Evolutionary conservation across 1,140 invertebrate species (phyloP), one percentile per base, ranked within the genome.

Genomic region (Patella vulgata): DNA sequence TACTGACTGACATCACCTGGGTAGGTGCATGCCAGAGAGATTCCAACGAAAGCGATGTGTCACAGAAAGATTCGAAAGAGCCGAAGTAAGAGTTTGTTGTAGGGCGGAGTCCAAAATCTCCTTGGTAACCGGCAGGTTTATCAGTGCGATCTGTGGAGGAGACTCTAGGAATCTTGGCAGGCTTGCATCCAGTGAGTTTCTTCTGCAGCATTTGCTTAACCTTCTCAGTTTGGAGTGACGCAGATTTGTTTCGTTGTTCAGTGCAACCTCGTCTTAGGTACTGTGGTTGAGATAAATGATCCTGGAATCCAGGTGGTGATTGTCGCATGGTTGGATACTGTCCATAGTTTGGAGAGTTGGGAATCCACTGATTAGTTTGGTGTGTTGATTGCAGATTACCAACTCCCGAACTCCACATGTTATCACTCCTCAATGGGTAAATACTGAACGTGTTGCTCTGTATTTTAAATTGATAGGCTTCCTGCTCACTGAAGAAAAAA

Each of bases 391-490:
- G 48, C 3, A 42, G 9, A 30, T 17, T 21, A 25, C 44, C 36
- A 54, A 40, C 54, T 28, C 31, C 21, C 59, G 52, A n/a, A 25
- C 53, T 53, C 69, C 65, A 80, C 50, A 77, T 62, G 30, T 80
- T 76, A 8, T 68, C 67, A 3, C 69, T 48, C 44, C 78, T 61
- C 14, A 71, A 59, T 11, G 78, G 75, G 63, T 76, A 78, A 28
- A 80, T 57, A 39, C 71, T 67, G 55, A 78, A 78, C 59, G 78
- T 63, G 40, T 80, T 76, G 11, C 76, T 71, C 58, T 80, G 78
- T 9, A 78, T 61, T 56, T 77, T 77, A 39, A 78, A 77, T 42
- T 80, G 78, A 40, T 71, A 77, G 17, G 78, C 78, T 59, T 80
- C 78, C 47, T 78, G 68, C 36, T 77, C 76, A 66, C 78, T 80